Conservation (phyloP, 2,888 invertebrate genomes). For the Bruchidius siliquastri region DNA sequence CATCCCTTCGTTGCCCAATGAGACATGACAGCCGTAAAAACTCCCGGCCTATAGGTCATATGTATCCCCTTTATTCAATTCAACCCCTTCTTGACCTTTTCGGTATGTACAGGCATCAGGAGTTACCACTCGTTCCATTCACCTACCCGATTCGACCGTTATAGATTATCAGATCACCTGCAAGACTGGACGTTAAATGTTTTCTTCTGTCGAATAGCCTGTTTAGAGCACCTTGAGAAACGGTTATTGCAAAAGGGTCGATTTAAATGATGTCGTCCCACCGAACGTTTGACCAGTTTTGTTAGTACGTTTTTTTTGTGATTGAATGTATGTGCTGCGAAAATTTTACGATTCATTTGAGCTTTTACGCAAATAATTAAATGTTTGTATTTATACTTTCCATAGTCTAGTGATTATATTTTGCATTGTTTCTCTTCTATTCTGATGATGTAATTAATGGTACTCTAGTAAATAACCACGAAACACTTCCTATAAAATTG, state of each 20-base stretch:
- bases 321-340: background rate
- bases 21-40: background rate
- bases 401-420: no score
- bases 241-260: background rate
- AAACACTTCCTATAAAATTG: no score
- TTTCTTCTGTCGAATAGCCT: conserved; percentile 1
- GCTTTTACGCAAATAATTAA: no score
- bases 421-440: no score
- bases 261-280: background rate
- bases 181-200: conserved; percentile 5
- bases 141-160: conserved; percentile 15
- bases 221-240: background rate
- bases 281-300: background rate
- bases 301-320: background rate
- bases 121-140: background rate
- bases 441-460: no score
- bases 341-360: no score
- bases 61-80: background rate
- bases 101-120: background rate
- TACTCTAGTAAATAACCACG: no score
- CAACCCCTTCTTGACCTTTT: background rate
- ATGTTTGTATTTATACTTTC: no score
- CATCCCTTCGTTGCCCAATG: background rate
- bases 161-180: conserved; percentile 27
- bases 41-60: background rate